Conservation (phyloP, 30 jellyfish, hydroid and myxozoan species). For the Sanderia malayensis region DNA sequence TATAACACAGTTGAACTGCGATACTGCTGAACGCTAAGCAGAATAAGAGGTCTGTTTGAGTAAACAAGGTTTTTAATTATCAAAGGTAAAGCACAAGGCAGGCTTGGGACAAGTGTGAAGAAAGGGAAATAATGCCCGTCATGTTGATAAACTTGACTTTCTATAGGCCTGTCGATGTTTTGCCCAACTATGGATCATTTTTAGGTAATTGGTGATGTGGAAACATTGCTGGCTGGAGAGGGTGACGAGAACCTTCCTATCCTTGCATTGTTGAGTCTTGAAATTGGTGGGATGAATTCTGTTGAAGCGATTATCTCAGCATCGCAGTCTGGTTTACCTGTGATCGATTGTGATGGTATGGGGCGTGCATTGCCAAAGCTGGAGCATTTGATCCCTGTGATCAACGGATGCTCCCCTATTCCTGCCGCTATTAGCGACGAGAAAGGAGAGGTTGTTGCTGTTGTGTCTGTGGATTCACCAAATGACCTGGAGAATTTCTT, state of each 20-base stretch:
- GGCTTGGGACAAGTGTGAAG: too few relatives aligned
- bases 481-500: slow-evolving; percentile 49
- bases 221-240: background rate
- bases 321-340: slow-evolving; percentile 66
- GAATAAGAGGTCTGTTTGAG: too few relatives aligned
- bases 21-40: too few relatives aligned
- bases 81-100: too few relatives aligned
- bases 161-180: too few relatives aligned
- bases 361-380: slow-evolving; percentile 80
- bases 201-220: background rate
- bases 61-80: too few relatives aligned
- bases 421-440: slow-evolving; percentile 60
- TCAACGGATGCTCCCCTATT: slow-evolving; percentile 34
- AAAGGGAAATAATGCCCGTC: too few relatives aligned
- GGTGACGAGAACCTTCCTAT: background rate
- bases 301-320: slow-evolving; percentile 47
- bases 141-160: too few relatives aligned
- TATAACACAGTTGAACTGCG: too few relatives aligned
- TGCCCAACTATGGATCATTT: too few relatives aligned
- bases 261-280: slow-evolving; percentile 50
- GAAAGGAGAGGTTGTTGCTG: slow-evolving; percentile 36
- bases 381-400: slow-evolving; percentile 47
- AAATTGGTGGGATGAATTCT: slow-evolving; percentile 72
- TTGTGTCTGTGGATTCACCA: slow-evolving; percentile 28
- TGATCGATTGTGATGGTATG: slow-evolving; percentile 76